phyloP scores from a whole-genome alignment of 2,113 vertebrate species.

The Channa argus region DNA sequence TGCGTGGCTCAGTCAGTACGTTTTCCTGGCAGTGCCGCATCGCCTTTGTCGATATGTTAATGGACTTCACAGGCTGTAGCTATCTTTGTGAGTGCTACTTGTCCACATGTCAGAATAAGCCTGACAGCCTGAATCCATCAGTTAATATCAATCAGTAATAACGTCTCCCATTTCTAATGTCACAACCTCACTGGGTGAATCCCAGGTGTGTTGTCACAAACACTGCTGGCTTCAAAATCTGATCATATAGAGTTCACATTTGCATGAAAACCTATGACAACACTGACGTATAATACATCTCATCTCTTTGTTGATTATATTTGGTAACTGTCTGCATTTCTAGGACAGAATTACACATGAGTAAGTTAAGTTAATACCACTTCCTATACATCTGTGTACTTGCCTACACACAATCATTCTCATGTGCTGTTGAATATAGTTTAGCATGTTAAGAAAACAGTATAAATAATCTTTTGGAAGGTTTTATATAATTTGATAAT shows the following conservation, averaged over 20 bases:
- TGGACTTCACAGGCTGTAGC: background rate
- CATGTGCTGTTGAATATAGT: too few species aligned
- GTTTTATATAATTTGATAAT: background rate
- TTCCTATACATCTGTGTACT: background rate
- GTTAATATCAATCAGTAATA: conserved; percentile 5
- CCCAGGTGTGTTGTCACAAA: background rate
- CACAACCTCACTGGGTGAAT: background rate
- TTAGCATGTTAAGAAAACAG: too few species aligned
- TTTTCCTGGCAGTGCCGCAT: too few species aligned
- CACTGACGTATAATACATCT: background rate
- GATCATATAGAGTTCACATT: conserved; percentile 19
- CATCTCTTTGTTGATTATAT: too few species aligned
- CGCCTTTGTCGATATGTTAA: too few species aligned
- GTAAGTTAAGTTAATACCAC: background rate
- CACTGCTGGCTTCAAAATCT: conserved; percentile 12
- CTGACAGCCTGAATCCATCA: background rate
- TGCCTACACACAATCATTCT: background rate
- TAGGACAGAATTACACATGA: too few species aligned
- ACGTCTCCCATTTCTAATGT: conserved; percentile 1
- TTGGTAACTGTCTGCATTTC: too few species aligned
- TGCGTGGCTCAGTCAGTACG: too few species aligned
- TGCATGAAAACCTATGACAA: conserved; percentile 19
- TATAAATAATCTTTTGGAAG: background rate
- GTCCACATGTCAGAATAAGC: too few species aligned
- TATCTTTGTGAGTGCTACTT: background rate